Evolutionary conservation across 1,140 invertebrate species (phyloP).

Genomic region (Heliconius congener): DNA sequence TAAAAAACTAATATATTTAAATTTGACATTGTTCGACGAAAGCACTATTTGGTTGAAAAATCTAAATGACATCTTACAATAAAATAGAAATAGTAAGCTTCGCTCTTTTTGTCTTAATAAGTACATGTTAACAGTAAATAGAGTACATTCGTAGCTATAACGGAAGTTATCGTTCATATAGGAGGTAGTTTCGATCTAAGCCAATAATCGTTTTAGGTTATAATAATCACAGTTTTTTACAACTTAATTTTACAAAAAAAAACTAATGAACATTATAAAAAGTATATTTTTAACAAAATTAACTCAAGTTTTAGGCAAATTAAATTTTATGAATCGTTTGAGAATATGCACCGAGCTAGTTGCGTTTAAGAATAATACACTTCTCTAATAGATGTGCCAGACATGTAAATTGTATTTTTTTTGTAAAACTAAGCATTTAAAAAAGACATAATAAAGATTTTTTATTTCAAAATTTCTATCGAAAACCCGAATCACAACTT

Average conservation of each 20-base stretch:
- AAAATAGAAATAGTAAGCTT: conserved; percentile 1
- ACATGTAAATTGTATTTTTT: conserved; percentile 11
- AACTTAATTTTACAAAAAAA: conserved; percentile 36
- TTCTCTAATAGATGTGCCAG: too few relatives aligned
- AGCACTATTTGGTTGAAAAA: neutral
- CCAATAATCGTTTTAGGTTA: conserved; percentile 38
- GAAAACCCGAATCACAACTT: conserved; percentile 73
- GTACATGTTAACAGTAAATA: conserved; percentile 30
- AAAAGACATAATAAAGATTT: conserved; percentile 50
- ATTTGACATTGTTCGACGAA: neutral
- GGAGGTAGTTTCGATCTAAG: conserved; percentile 44
- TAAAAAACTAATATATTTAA: neutral
- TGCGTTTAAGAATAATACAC: too few relatives aligned
- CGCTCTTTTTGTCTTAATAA: conserved; percentile 18
- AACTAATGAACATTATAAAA: neutral
- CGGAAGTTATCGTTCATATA: conserved; percentile 34
- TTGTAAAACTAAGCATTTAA: conserved; percentile 46
- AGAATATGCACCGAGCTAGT: too few relatives aligned
- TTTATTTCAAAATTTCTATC: conserved; percentile 56
- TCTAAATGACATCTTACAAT: conserved; percentile 4
- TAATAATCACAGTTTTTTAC: conserved; percentile 41
- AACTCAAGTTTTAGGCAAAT: neutral
- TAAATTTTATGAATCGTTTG: neutral
- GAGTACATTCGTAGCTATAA: conserved; percentile 17
- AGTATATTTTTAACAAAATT: neutral